These are phyloP conservation scores for Colossoma macropomum DNA, from an alignment of 2,113 vertebrate genomes.

Conservation along the genomic window DNA sequence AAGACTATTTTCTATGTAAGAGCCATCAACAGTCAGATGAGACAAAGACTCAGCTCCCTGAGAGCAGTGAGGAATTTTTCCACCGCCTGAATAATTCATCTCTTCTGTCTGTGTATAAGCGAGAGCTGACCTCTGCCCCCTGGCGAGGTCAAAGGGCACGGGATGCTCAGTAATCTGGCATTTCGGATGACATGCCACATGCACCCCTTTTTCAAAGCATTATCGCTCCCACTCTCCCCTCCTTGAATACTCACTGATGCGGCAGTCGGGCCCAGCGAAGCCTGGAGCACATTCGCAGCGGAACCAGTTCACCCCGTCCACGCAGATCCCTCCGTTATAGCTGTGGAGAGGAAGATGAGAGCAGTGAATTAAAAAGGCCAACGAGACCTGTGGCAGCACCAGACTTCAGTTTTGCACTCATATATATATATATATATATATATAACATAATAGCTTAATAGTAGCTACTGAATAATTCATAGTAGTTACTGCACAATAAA, in stretches of 20 bases:
- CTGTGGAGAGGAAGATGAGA: slow-evolving; percentile 69
- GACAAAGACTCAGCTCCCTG: slow-evolving; percentile 63
- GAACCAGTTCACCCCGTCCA: slow-evolving; percentile 97
- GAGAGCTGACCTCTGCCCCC: slow-evolving; percentile 73
- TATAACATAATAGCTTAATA: not conserved
- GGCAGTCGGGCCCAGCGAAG: slow-evolving; percentile 94
- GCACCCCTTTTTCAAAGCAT: slow-evolving; percentile 48
- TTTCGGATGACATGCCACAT: slow-evolving; percentile 66
- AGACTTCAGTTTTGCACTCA: not conserved
- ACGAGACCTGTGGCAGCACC: not conserved
- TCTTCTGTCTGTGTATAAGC: slow-evolving; percentile 52
- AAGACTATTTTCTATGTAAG: slow-evolving; percentile 32
- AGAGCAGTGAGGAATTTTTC: slow-evolving; percentile 69
- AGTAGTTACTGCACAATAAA: not conserved
- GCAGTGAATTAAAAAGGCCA: not conserved
- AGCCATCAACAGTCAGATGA: slow-evolving; percentile 49
- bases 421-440: not conserved
- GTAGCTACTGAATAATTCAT: not conserved
- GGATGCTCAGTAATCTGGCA: slow-evolving; percentile 61
- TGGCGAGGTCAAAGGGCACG: slow-evolving; percentile 64
- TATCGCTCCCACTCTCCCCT: slow-evolving; percentile 28
- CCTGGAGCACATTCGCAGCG: slow-evolving; percentile 93
- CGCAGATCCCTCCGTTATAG: slow-evolving; percentile 94
- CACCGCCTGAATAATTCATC: slow-evolving; percentile 77
- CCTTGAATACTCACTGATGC: slow-evolving; percentile 90